Evolutionary conservation across 1,140 invertebrate genomes (phyloP).

Genomic region (Rhagoletis pomonella): DNA sequence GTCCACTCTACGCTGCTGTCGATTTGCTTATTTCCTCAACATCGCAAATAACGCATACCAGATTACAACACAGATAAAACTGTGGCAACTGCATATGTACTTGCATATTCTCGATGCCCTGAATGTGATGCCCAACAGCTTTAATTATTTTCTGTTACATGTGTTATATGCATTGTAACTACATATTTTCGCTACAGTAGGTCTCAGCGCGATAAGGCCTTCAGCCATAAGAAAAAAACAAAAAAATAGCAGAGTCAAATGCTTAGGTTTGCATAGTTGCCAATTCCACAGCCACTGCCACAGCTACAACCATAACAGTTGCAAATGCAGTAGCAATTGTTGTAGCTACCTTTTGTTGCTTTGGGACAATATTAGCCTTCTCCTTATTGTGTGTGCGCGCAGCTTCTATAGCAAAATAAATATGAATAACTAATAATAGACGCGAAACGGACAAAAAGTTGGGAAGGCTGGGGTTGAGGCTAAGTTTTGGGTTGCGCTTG

Average conservation of each 20-base stretch:
- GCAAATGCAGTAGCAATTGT: conserved; percentile 52
- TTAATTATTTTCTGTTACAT: conserved; percentile 44
- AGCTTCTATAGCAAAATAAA: conserved; percentile 49
- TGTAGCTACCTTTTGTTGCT: conserved; percentile 44
- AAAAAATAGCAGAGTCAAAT: background rate
- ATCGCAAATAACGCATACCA: background rate
- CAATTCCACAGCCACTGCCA: background rate
- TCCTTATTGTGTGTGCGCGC: background rate
- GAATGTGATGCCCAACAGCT: conserved; percentile 46
- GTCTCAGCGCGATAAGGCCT: conserved; percentile 41
- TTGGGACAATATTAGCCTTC: conserved; percentile 9
- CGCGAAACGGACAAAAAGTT: background rate
- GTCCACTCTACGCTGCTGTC: too few relatives aligned
- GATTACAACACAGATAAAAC: conserved; percentile 9
- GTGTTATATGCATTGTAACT: conserved; percentile 13
- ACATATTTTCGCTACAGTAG: conserved; percentile 35
- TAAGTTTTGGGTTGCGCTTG: background rate
- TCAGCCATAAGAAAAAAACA: conserved; percentile 4
- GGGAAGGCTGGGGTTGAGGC: background rate
- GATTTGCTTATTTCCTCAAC: too few relatives aligned
- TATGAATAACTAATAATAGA: conserved; percentile 51
- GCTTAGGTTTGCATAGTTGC: background rate
- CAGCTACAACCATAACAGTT: background rate
- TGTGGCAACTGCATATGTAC: background rate
- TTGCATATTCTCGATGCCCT: conserved; percentile 10